Evolutionary conservation across 2,797 vertebrate species (phyloP), one percentile per base, ranked within the genome.

Genomic region (Varecia variegata): DNA sequence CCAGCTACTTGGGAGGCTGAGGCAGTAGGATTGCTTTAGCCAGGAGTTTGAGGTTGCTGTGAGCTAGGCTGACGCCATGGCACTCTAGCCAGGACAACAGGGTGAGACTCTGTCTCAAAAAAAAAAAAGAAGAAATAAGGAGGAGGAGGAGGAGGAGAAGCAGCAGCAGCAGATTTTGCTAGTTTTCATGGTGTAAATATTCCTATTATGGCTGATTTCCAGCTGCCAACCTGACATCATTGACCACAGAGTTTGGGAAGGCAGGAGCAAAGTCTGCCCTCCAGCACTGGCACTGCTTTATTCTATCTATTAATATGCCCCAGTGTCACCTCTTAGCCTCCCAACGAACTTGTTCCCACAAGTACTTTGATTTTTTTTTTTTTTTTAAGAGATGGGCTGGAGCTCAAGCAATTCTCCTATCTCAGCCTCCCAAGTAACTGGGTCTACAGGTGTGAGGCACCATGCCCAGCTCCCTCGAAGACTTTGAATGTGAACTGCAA

Each of bases 131-230:
- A 14, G 5, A 18, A 23, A 18, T 47, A 23, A 30, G 17, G 3
- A 7, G 1, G 17, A 67, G 7, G 62, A 35, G 2, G 1, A 40
- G 21, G 1, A 14, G 1, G 3, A 27, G 56, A 10, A 23, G 54
- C 3, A 62, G 30, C 30, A 32, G 30, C 30, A 32, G 5, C 30
- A 62, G 30, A 32, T 62, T 62, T 62, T 62, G 60, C 30, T 62
- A 15, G 3, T 62, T 62, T 21, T 35, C 14, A 7, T 62, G 60
- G 60, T 67, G 8, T 82, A 73, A 86, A 74, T 50, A 50, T 5
- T 23, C 14, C 62, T 40, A 20, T 32, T 3, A 0, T 38, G 54
- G 43, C 56, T 65, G 52, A 62, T 32, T 80, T 86, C 74, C 89
- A 38, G 70, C 47, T 87, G 9, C n/a, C n/a, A 68, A 17, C 74